Conservation (phyloP, 2,797 vertebrate species). For the Eulemur mongoz region DNA sequence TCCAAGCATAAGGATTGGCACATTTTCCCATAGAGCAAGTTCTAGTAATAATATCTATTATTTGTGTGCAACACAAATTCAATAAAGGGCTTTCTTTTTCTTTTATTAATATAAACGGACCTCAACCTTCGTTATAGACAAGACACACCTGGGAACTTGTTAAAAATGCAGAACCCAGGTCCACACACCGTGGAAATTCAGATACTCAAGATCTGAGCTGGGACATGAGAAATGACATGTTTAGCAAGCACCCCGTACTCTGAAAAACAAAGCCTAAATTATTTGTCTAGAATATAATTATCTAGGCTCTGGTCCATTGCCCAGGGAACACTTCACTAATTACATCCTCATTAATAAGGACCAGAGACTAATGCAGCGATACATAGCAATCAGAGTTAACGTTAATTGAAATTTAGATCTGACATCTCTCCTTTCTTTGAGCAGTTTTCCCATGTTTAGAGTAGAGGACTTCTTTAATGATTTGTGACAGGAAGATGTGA, state of each 20-base stretch:
- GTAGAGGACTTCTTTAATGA: background rate
- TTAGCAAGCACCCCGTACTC: background rate
- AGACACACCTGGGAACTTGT: background rate
- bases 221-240: background rate
- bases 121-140: background rate
- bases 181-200: background rate
- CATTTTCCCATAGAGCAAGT: background rate
- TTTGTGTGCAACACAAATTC: conserved; percentile 16
- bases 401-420: background rate
- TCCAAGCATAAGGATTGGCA: conserved; percentile 28
- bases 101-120: background rate
- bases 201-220: background rate
- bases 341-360: conserved; percentile 30
- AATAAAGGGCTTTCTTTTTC: background rate
- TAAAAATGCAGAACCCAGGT: background rate
- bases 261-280: background rate
- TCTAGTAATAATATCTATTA: background rate
- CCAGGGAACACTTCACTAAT: conserved; percentile 49
- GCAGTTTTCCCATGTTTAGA: conserved; percentile 10
- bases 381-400: background rate
- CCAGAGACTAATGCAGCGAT: background rate
- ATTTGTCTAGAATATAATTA: conserved; percentile 36
- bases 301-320: background rate
- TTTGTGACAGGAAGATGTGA: conserved; percentile 25
- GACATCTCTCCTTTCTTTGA: background rate